These are phyloP conservation scores for Drosophila robusta DNA, from an alignment of 2,888 invertebrate species.

Conservation along the genomic window DNA sequence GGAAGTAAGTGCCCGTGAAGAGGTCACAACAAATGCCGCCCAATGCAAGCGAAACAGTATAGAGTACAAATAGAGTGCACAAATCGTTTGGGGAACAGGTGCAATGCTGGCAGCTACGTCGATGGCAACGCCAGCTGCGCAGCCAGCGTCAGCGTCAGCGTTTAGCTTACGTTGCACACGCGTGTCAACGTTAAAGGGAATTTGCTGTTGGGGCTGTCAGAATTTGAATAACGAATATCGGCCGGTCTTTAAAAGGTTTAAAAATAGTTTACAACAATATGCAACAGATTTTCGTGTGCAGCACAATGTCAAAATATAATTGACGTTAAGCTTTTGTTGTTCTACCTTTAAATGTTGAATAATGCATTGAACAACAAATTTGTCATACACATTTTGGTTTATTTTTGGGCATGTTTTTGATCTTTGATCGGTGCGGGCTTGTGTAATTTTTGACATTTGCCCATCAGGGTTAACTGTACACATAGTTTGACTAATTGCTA, in stretches of 20 bases:
- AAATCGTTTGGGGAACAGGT: conserved; percentile 35
- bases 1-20: conserved; percentile 10
- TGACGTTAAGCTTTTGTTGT: conserved; percentile 46
- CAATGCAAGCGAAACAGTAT: neutral
- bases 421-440: conserved; percentile 9
- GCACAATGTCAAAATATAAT: conserved; percentile 34
- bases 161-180: conserved; percentile 45
- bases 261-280: conserved; percentile 28
- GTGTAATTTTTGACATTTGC: conserved; percentile 29
- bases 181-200: conserved; percentile 35
- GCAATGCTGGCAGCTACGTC: conserved; percentile 36
- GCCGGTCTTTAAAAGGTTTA: conserved; percentile 25
- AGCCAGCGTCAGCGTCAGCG: neutral
- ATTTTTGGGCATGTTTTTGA: conserved; percentile 21
- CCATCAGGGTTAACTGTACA: conserved; percentile 8
- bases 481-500: conserved; percentile 8
- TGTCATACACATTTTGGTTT: conserved; percentile 20
- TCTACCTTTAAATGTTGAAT: conserved; percentile 25
- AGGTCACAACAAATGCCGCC: conserved; percentile 13
- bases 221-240: conserved; percentile 19
- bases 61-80: neutral
- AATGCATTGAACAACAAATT: conserved; percentile 43
- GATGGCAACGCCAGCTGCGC: conserved; percentile 2
- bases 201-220: conserved; percentile 2
- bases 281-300: conserved; percentile 22